These are phyloP conservation scores for Deroptyus accipitrinus DNA, from an alignment of 2,113 vertebrate genomes.

Conservation along the genomic window DNA sequence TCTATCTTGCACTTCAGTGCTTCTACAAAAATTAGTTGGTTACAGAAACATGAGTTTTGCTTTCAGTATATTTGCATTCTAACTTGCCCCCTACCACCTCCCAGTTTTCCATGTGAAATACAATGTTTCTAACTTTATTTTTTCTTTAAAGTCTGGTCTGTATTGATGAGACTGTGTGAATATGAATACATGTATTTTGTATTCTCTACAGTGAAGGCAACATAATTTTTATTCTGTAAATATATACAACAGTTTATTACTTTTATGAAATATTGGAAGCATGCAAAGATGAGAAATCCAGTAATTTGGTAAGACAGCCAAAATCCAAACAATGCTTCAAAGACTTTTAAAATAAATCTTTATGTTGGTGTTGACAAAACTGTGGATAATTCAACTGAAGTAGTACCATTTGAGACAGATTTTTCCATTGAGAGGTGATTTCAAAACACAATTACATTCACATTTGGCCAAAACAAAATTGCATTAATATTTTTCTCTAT, in stretches of 20 bases:
- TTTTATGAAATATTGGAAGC: conserved; percentile 35
- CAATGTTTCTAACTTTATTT: not conserved
- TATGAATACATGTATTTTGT: conserved; percentile 53
- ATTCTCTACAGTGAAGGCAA: conserved; percentile 5
- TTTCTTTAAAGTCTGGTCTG: not conserved
- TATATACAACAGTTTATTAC: conserved; percentile 4
- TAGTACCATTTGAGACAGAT: not conserved
- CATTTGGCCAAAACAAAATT: not conserved
- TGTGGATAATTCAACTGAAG: not conserved
- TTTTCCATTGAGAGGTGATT: not conserved
- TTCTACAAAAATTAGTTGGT: not conserved
- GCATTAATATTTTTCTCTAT: not conserved
- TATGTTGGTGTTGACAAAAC: conserved; percentile 48
- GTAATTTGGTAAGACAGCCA: conserved; percentile 29
- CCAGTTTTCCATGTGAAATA: not conserved
- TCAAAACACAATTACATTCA: not conserved
- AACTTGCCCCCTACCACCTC: not conserved
- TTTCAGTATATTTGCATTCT: conserved; percentile 32
- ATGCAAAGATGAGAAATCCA: conserved; percentile 24
- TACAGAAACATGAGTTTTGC: conserved; percentile 1
- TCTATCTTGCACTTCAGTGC: not conserved
- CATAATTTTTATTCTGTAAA: conserved; percentile 1
- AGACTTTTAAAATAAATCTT: conserved; percentile 58
- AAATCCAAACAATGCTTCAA: conserved; percentile 57
- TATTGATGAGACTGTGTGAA: conserved; percentile 19